A percentile compares a stretch with the other conserved stretches of the same genome.
These are phyloP conservation scores for Cosmorhoe ocellata DNA, from an alignment of 2,888 invertebrate genomes.

Conservation along the genomic window DNA sequence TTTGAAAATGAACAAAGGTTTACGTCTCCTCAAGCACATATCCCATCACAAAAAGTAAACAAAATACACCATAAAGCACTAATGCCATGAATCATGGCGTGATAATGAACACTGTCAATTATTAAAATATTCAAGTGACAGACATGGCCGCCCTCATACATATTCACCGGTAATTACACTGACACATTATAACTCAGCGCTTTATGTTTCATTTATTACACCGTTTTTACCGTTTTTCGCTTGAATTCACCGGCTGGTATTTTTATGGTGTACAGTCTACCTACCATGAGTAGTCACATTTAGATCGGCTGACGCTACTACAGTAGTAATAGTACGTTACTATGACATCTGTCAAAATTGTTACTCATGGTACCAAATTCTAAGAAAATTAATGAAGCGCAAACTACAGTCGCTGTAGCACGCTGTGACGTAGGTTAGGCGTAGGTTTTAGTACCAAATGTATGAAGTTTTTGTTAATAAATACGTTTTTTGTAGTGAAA, in stretches of 20 bases:
- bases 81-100: slow-evolving; percentile 19
- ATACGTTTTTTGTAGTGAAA: too few species aligned
- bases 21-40: too few species aligned
- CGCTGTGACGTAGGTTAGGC: not conserved
- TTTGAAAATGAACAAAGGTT: too few species aligned
- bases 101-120: slow-evolving; percentile 26
- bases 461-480: too few species aligned
- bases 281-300: too few species aligned
- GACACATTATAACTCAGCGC: slow-evolving; percentile 31
- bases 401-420: too few species aligned
- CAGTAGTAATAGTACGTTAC: too few species aligned
- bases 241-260: slow-evolving; percentile 13
- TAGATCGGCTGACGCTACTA: too few species aligned
- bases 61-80: slow-evolving; percentile 4
- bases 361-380: too few species aligned
- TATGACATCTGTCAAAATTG: too few species aligned
- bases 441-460: too few species aligned
- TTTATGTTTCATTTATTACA: slow-evolving; percentile 28
- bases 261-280: slow-evolving; percentile 12
- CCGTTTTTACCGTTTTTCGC: slow-evolving; percentile 17
- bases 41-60: not conserved
- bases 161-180: slow-evolving; percentile 37
- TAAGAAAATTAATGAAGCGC: too few species aligned
- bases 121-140: slow-evolving; percentile 38
- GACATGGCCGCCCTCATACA: slow-evolving; percentile 31